Percentiles rank a stretch among this genome's conserved stretches.
Evolutionary conservation across 2,888 invertebrate genomes (phyloP).

Genomic region (Caenorhabditis macrosperma): DNA sequence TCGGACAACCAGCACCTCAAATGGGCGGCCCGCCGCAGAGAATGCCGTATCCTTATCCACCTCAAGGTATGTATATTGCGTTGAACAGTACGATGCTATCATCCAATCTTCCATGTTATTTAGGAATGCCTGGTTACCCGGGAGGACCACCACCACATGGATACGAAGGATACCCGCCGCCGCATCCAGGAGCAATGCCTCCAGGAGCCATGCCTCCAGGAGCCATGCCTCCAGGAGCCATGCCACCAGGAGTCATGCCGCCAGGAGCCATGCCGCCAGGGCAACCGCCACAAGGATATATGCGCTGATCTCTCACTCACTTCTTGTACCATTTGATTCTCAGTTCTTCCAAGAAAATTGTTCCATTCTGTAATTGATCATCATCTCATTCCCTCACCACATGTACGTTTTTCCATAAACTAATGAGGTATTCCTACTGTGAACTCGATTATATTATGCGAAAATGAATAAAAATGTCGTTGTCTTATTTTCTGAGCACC

Average conservation of each 20-base stretch:
- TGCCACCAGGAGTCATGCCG: background rate
- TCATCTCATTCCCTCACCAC: conserved; percentile 6
- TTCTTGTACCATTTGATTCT: conserved; percentile 2
- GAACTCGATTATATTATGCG: background rate
- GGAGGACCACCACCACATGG: conserved; percentile 50
- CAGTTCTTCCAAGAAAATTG: background rate
- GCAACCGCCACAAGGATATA: conserved; percentile 46
- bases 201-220: too few relatives aligned
- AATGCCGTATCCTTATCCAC: conserved; percentile 45
- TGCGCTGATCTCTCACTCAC: conserved; percentile 32
- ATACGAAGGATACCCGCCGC: conserved; percentile 36
- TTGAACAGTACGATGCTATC: background rate
- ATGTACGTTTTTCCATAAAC: background rate
- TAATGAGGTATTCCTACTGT: background rate
- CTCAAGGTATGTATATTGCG: conserved; percentile 15
- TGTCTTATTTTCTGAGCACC: conserved; percentile 24
- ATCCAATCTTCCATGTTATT: background rate
- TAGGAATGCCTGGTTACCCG: conserved; percentile 40
- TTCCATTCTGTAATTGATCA: background rate
- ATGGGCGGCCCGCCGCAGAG: conserved; percentile 46
- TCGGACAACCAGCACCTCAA: conserved; percentile 60
- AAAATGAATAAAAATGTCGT: background rate
- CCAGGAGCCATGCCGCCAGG: background rate
- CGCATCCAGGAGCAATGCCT: conserved; percentile 7
- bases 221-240: too few relatives aligned